Conservation (phyloP, 2,888 invertebrate genomes). For the Unio pictorum region DNA sequence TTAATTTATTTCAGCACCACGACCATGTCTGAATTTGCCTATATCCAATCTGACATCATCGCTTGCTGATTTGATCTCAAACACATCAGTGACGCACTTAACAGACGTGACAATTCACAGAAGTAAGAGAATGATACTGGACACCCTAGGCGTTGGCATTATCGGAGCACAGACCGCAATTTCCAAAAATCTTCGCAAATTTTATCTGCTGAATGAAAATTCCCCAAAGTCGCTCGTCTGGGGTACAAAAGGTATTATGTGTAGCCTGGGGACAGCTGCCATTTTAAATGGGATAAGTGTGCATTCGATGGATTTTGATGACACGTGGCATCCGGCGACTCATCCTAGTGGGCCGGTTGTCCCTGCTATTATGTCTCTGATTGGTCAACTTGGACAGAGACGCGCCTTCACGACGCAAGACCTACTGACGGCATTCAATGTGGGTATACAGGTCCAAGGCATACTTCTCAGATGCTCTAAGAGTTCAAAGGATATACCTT, state of each 20-base stretch:
- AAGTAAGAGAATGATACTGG: constrained; percentile 54
- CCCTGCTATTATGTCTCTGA: constrained; percentile 47
- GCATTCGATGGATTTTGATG: constrained; percentile 60
- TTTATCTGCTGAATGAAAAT: constrained; percentile 12
- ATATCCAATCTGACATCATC: neutral
- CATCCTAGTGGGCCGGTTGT: constrained; percentile 57
- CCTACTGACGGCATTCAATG: constrained; percentile 52
- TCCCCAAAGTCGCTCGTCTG: constrained; percentile 14
- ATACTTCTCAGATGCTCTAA: constrained; percentile 45
- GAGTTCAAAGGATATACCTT: constrained; percentile 48
- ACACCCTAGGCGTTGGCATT: constrained; percentile 44
- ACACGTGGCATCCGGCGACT: constrained; percentile 59
- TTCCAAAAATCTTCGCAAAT: constrained; percentile 30
- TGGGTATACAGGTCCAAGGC: constrained; percentile 57
- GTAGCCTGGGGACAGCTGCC: constrained; percentile 34
- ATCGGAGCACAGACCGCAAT: constrained; percentile 47
- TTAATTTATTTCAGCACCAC: too few relatives aligned
- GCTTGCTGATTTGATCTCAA: constrained; percentile 3
- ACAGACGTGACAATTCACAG: constrained; percentile 34
- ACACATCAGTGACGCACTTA: constrained; percentile 15
- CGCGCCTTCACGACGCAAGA: constrained; percentile 37
- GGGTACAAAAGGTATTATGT: constrained; percentile 24
- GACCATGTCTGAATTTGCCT: too few relatives aligned
- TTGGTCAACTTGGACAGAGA: constrained; percentile 33
- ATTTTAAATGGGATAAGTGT: constrained; percentile 52